phyloP scores from a whole-genome alignment of 2,888 invertebrate genomes.

The Myathropa florea region DNA sequence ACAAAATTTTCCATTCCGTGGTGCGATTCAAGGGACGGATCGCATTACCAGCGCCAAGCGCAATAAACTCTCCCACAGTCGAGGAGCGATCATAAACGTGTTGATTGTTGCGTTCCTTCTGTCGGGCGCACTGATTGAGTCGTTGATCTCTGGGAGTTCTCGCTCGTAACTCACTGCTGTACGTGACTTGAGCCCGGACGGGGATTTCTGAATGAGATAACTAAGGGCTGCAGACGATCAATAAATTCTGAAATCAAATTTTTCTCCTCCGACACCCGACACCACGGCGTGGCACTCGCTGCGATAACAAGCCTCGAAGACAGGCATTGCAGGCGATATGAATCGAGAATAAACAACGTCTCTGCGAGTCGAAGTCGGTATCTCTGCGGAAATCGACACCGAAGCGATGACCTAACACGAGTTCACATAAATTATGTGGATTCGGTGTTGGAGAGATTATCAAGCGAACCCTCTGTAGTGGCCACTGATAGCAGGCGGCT shows the following conservation, averaged over 20 bases:
- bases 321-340: constrained; percentile 23
- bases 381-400: constrained; percentile 56
- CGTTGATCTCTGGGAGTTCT: constrained; percentile 26
- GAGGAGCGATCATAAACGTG: constrained; percentile 24
- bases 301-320: constrained; percentile 26
- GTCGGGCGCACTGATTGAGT: constrained; percentile 30
- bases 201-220: constrained; percentile 47
- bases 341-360: constrained; percentile 42
- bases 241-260: constrained; percentile 31
- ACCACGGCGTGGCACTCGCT: not conserved
- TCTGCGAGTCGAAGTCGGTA: constrained; percentile 5
- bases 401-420: constrained; percentile 55
- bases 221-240: constrained; percentile 6
- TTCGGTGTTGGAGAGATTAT: constrained; percentile 29
- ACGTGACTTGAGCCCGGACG: constrained; percentile 30
- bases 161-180: constrained; percentile 9
- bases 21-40: constrained; percentile 9
- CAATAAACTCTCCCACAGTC: constrained; percentile 30
- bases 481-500: constrained; percentile 28
- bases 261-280: constrained; percentile 25
- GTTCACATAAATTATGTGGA: constrained; percentile 54
- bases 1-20: constrained; percentile 17
- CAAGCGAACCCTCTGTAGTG: constrained; percentile 27
- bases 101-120: constrained; percentile 3
- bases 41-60: constrained; percentile 26